Evolutionary conservation across 2,888 invertebrate species (phyloP).

Genomic region (Andrena dorsata): DNA sequence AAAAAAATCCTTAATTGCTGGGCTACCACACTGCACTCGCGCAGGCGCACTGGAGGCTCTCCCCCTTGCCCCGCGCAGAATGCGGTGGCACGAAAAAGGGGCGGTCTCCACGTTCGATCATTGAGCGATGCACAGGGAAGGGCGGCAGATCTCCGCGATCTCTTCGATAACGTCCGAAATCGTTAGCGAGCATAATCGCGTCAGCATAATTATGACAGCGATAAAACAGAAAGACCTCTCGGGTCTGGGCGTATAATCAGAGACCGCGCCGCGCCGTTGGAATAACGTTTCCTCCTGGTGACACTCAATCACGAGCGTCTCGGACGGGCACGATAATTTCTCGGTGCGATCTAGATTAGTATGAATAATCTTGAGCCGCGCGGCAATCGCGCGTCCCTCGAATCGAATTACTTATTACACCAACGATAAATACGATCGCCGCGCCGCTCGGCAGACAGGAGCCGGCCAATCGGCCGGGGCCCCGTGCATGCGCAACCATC

Average conservation of each 20-base stretch:
- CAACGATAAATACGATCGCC: slow-evolving; percentile 37
- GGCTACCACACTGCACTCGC: too few species aligned
- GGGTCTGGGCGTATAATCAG: slow-evolving; percentile 12
- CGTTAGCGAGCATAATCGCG: neutral
- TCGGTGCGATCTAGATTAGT: slow-evolving; percentile 21
- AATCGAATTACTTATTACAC: slow-evolving; percentile 38
- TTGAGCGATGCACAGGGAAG: too few species aligned
- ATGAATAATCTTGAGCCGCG: slow-evolving; percentile 37
- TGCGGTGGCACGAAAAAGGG: too few species aligned
- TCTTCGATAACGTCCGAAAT: too few species aligned
- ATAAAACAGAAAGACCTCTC: neutral
- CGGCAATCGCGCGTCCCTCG: slow-evolving; percentile 30
- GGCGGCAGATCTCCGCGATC: too few species aligned
- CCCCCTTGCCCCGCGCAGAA: too few species aligned
- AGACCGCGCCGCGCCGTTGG: neutral
- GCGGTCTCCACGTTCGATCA: too few species aligned
- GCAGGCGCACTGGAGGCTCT: too few species aligned
- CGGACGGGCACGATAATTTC: slow-evolving; percentile 29
- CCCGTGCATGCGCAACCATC: slow-evolving; percentile 42
- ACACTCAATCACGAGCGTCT: slow-evolving; percentile 23
- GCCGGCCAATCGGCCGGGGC: slow-evolving; percentile 22
- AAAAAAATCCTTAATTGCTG: too few species aligned
- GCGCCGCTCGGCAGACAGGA: slow-evolving; percentile 7
- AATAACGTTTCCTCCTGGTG: slow-evolving; percentile 32
- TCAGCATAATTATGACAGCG: neutral